Evolutionary conservation across 2,888 invertebrate genomes (phyloP).

Genomic region (Drosophila stalkeri): DNA sequence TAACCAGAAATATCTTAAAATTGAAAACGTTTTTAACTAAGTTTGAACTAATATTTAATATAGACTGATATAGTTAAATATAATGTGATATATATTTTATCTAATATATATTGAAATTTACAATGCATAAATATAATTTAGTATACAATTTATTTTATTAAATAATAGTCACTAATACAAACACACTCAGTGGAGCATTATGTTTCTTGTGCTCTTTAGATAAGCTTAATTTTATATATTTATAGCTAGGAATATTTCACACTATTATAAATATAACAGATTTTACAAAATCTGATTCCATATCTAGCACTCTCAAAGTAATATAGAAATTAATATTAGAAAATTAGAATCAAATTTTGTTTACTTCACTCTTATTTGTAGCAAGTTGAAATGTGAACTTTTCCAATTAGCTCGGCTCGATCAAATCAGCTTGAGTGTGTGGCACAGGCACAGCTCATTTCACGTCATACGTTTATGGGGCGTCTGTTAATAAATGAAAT

Average conservation of each 20-base stretch:
- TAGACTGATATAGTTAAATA: no score
- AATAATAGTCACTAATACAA: no score
- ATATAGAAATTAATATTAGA: no score
- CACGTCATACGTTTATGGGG: constrained; percentile 9
- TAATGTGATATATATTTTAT: no score
- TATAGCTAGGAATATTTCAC: neutral
- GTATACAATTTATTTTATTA: neutral
- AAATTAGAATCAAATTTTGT: no score
- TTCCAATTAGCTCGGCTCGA: neutral
- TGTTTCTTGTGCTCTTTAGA: no score
- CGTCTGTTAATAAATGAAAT: constrained; percentile 67
- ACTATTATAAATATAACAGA: neutral
- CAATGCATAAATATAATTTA: no score
- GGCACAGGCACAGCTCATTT: constrained; percentile 43
- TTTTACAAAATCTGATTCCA: neutral
- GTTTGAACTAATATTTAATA: no score
- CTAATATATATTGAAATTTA: no score
- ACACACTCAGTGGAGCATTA: no score
- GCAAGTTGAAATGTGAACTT: constrained; percentile 1
- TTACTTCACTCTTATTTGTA: neutral
- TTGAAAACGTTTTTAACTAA: no score
- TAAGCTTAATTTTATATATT: neutral
- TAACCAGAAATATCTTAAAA: no score
- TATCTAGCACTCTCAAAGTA: neutral
- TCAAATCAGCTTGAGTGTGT: constrained; percentile 45